phyloP scores from a whole-genome alignment of 1,140 invertebrate species.

The Diorhabda sublineata region DNA sequence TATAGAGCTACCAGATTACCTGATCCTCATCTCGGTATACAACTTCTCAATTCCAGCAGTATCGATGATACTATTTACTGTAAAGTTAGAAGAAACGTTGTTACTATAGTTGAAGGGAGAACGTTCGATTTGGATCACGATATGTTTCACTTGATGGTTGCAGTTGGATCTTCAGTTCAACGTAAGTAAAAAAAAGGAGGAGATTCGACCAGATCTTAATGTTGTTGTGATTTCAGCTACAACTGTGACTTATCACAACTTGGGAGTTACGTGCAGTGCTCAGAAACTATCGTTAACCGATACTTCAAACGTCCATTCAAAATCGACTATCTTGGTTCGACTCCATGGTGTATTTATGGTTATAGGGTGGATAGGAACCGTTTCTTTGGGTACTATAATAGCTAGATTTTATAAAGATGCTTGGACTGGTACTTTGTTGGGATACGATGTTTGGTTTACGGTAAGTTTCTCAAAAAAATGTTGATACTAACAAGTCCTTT shows the following conservation, averaged over 20 bases:
- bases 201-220: neutral
- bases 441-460: slow-evolving; percentile 91
- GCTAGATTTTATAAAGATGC: slow-evolving; percentile 89
- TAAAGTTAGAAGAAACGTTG: slow-evolving; percentile 62
- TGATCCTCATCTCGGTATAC: slow-evolving; percentile 59
- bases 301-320: slow-evolving; percentile 57
- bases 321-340: slow-evolving; percentile 65
- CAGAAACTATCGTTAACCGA: slow-evolving; percentile 58
- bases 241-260: slow-evolving; percentile 62
- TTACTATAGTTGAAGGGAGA: slow-evolving; percentile 58
- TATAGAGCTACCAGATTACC: slow-evolving; percentile 47
- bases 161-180: slow-evolving; percentile 60
- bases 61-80: slow-evolving; percentile 72
- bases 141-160: slow-evolving; percentile 70
- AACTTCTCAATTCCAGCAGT: slow-evolving; percentile 57
- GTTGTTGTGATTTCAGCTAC: slow-evolving; percentile 45
- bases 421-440: slow-evolving; percentile 78
- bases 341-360: slow-evolving; percentile 88
- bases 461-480: slow-evolving; percentile 52
- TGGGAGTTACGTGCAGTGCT: slow-evolving; percentile 55
- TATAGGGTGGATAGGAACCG: slow-evolving; percentile 84
- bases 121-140: slow-evolving; percentile 68
- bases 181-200: slow-evolving; percentile 45
- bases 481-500: no score
- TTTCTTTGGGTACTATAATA: slow-evolving; percentile 81